Conservation (phyloP, 2,113 vertebrate species). For the Syrmaticus mikado region DNA sequence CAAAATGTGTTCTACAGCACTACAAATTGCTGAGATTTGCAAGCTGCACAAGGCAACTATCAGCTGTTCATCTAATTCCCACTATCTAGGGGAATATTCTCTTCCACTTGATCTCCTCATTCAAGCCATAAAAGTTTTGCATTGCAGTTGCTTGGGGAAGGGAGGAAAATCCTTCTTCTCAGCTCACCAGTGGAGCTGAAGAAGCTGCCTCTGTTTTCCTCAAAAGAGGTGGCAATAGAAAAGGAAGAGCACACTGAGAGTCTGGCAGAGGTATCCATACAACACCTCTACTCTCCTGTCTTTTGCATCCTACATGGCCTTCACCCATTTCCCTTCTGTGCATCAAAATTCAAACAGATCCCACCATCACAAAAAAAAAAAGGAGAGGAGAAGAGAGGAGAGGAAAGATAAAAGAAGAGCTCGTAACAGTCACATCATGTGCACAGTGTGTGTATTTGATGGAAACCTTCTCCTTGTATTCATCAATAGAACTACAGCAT, state of each 20-base stretch:
- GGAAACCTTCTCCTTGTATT: neutral
- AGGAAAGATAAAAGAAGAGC: neutral
- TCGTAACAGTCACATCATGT: rapidly evolving
- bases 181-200: neutral
- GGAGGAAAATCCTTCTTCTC: neutral
- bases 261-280: neutral
- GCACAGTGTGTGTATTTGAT: neutral
- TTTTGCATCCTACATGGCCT: neutral
- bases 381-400: neutral
- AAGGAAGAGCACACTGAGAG: neutral
- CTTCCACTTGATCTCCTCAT: constrained; percentile 45
- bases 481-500: neutral
- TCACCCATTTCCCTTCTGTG: neutral
- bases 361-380: neutral
- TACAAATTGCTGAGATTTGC: neutral
- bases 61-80: constrained; percentile 40
- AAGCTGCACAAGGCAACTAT: constrained; percentile 12
- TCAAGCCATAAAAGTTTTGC: constrained; percentile 23
- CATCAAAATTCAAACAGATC: neutral
- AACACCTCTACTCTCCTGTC: neutral
- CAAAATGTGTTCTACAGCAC: neutral
- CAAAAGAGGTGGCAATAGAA: neutral
- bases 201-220: neutral
- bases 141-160: neutral
- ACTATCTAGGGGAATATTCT: neutral